Evolutionary conservation across 1,140 invertebrate genomes (phyloP).

Genomic region (Ooceraea biroi): DNA sequence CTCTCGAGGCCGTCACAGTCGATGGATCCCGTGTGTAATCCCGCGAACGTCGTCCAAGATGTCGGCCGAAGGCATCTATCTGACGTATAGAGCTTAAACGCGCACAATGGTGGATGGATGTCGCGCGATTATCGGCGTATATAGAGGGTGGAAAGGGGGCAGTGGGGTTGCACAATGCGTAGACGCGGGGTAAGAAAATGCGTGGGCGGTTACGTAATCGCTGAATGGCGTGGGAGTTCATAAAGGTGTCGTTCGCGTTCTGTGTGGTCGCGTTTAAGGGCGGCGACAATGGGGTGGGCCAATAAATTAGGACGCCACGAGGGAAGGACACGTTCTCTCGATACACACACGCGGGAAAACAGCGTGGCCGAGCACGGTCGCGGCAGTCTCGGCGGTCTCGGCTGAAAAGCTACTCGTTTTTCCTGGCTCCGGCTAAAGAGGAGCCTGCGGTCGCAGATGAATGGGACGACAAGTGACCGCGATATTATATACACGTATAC

Average conservation of each 20-base stretch:
- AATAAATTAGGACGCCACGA: slow-evolving; percentile 80
- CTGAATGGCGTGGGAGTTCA: slow-evolving; percentile 78
- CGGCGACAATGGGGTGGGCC: slow-evolving; percentile 73
- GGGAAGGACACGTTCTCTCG: slow-evolving; percentile 56
- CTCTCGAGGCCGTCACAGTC: slow-evolving; percentile 46
- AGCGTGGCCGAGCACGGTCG: slow-evolving; percentile 75
- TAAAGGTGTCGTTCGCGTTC: slow-evolving; percentile 74
- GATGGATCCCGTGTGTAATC: slow-evolving; percentile 15
- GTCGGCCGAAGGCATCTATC: not conserved
- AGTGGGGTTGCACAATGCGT: not conserved
- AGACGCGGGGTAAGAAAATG: slow-evolving; percentile 25
- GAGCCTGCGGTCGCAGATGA: slow-evolving; percentile 72
- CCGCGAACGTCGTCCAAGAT: slow-evolving; percentile 26
- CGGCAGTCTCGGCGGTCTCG: too few species aligned
- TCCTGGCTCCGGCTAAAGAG: slow-evolving; percentile 67
- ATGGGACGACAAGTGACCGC: slow-evolving; percentile 79
- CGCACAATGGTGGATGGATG: slow-evolving; percentile 26
- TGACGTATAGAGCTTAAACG: slow-evolving; percentile 27
- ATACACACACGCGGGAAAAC: slow-evolving; percentile 69
- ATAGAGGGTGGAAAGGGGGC: too few species aligned
- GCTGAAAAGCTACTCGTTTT: slow-evolving; percentile 67
- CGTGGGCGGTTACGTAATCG: slow-evolving; percentile 66
- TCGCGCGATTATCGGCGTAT: slow-evolving; percentile 28
- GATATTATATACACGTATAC: slow-evolving; percentile 70
- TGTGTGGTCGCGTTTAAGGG: slow-evolving; percentile 78